These are phyloP conservation scores for Apamea epomidion DNA, from an alignment of 2,888 invertebrate genomes.

Conservation along the genomic window DNA sequence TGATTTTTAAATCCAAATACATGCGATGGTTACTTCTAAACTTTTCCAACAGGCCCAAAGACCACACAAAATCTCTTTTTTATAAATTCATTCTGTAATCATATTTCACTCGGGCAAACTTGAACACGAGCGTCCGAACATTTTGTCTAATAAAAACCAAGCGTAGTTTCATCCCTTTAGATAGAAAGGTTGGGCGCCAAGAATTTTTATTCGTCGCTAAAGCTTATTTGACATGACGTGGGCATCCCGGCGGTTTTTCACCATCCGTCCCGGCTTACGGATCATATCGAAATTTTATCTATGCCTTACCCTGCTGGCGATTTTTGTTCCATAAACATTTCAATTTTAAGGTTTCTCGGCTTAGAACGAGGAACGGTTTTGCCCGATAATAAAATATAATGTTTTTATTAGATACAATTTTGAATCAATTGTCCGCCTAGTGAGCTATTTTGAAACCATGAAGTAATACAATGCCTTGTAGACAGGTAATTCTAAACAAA, in stretches of 20 bases:
- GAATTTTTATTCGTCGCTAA: conserved; percentile 73
- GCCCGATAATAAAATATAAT: background rate
- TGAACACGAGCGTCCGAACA: conserved; percentile 24
- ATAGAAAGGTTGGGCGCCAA: conserved; percentile 74
- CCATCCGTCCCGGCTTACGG: conserved; percentile 46
- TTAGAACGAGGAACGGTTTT: background rate
- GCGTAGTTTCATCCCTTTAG: conserved; percentile 75
- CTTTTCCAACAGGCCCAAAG: background rate
- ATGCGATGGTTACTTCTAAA: background rate
- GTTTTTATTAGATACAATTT: background rate
- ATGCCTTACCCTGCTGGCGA: conserved; percentile 19
- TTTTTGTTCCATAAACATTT: conserved; percentile 40
- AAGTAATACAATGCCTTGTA: too few relatives aligned
- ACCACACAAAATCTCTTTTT: background rate
- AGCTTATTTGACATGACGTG: conserved; percentile 68
- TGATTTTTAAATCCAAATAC: background rate
- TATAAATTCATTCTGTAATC: conserved; percentile 6
- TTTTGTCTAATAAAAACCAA: conserved; percentile 73
- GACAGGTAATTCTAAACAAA: background rate
- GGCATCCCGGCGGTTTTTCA: conserved; percentile 67
- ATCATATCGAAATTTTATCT: conserved; percentile 54
- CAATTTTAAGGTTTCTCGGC: conserved; percentile 17
- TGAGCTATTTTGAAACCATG: background rate
- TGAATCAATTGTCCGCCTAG: background rate
- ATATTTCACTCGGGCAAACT: conserved; percentile 4